Percentiles rank a stretch among this genome's conserved stretches.
Evolutionary conservation across 2,888 invertebrate species (phyloP).

Genomic region (Dysmachus trigonus): DNA sequence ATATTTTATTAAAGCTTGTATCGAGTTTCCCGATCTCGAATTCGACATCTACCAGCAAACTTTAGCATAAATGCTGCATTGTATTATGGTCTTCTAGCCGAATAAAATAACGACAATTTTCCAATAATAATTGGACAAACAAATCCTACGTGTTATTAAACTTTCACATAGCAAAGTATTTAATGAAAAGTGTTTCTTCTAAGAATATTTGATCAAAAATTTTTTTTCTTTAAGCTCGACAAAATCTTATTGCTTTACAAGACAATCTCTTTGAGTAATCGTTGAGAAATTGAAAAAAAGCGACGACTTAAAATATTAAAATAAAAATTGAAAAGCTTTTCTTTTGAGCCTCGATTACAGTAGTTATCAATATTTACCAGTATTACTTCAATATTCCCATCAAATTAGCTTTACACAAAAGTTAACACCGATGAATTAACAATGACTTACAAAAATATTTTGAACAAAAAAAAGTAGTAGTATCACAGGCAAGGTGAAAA

Average conservation of each 20-base stretch:
- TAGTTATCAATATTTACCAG: conserved; percentile 32
- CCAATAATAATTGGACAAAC: background rate
- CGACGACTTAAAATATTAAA: background rate
- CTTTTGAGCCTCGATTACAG: conserved; percentile 48
- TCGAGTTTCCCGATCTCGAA: background rate
- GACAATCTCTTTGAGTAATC: background rate
- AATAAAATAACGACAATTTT: conserved; percentile 1
- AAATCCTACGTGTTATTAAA: background rate
- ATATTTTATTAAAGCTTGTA: background rate
- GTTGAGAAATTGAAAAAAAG: background rate
- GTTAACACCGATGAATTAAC: conserved; percentile 35
- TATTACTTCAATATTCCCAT: conserved; percentile 12
- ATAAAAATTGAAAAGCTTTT: conserved; percentile 33
- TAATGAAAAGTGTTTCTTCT: background rate
- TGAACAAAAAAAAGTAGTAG: conserved; percentile 65
- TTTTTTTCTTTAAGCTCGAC: conserved; percentile 19
- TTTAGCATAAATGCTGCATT: background rate
- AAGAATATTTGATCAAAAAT: background rate
- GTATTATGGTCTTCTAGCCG: background rate
- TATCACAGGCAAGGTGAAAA: conserved; percentile 73
- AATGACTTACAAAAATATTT: conserved; percentile 37
- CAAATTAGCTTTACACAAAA: conserved; percentile 28
- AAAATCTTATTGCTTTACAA: conserved; percentile 31
- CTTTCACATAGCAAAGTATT: conserved; percentile 1
- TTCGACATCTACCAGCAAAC: background rate